These are phyloP conservation scores for Lepidostoma basale DNA, from an alignment of 1,140 invertebrate genomes.

Conservation along the genomic window DNA sequence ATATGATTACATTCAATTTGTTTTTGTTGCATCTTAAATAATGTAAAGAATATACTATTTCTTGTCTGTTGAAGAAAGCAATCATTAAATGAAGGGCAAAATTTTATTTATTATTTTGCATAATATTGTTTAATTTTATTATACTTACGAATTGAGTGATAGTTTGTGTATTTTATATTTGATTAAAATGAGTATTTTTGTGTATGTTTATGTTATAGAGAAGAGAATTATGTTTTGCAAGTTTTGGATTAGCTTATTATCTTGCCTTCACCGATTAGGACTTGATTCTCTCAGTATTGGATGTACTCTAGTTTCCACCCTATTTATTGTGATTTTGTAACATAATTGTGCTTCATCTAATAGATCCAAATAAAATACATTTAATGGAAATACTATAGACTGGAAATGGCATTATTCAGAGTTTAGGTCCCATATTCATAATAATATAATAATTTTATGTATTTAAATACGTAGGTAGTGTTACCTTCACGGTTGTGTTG, in stretches of 20 bases:
- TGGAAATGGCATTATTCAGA: constrained; percentile 30
- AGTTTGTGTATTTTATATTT: background rate
- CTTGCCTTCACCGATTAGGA: constrained; percentile 47
- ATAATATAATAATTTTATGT: constrained; percentile 11
- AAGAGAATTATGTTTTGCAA: background rate
- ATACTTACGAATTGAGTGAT: too few species aligned
- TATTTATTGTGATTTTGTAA: constrained; percentile 41
- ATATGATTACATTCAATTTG: too few species aligned
- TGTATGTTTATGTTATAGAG: background rate
- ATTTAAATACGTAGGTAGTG: constrained; percentile 5
- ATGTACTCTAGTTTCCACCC: constrained; percentile 9
- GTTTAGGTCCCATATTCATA: constrained; percentile 12
- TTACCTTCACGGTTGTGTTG: constrained; percentile 37
- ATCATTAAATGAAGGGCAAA: too few species aligned
- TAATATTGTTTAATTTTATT: too few species aligned
- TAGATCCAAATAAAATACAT: constrained; percentile 8
- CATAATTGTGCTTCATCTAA: constrained; percentile 4
- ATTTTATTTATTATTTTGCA: too few species aligned
- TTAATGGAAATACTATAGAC: constrained; percentile 34
- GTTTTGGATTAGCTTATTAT: constrained; percentile 9
- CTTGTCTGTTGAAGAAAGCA: too few species aligned
- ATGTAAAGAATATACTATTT: too few species aligned
- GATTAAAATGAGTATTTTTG: background rate
- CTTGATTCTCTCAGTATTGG: too few species aligned
- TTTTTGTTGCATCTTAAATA: too few species aligned